These are phyloP conservation scores for Enteromius argenteus DNA, from an alignment of 2,797 vertebrate genomes.

Conservation along the genomic window DNA sequence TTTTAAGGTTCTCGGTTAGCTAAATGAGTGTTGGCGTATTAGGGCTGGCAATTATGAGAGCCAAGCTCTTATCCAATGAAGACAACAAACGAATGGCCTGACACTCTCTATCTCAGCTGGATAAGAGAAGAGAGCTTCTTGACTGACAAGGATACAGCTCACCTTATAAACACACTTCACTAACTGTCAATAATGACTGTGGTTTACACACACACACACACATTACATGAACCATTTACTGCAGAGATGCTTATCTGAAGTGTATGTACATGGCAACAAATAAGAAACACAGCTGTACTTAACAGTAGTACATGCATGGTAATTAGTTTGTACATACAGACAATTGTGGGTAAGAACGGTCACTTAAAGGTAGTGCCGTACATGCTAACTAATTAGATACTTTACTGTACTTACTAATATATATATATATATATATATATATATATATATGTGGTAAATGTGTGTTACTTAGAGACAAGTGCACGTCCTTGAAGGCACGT, in stretches of 20 bases:
- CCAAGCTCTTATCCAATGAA: slow-evolving; percentile 74
- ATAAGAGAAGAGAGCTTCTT: slow-evolving; percentile 65
- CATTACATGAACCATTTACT: slow-evolving; percentile 31
- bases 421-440: too few species aligned
- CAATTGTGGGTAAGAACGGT: too few species aligned
- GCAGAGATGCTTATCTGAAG: background rate
- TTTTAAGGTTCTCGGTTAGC: slow-evolving; percentile 33
- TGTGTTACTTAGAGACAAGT: too few species aligned
- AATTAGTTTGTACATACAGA: too few species aligned
- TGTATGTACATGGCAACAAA: too few species aligned
- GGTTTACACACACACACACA: slow-evolving; percentile 54
- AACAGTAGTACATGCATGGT: too few species aligned
- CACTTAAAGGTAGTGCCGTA: too few species aligned
- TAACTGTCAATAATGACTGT: slow-evolving; percentile 73
- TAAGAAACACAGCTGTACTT: too few species aligned
- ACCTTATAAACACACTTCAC: slow-evolving; percentile 63
- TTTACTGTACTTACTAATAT: too few species aligned
- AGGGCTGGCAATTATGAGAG: slow-evolving; percentile 70
- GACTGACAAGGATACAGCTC: slow-evolving; percentile 61
- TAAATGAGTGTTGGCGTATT: slow-evolving; percentile 54
- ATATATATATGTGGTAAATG: too few species aligned
- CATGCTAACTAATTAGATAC: too few species aligned
- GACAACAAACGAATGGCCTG: slow-evolving; percentile 77
- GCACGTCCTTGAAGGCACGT: too few species aligned
- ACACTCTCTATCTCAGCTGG: slow-evolving; percentile 67